These are phyloP conservation scores for Nysson spinosus DNA, from an alignment of 2,888 invertebrate species.

Conservation along the genomic window DNA sequence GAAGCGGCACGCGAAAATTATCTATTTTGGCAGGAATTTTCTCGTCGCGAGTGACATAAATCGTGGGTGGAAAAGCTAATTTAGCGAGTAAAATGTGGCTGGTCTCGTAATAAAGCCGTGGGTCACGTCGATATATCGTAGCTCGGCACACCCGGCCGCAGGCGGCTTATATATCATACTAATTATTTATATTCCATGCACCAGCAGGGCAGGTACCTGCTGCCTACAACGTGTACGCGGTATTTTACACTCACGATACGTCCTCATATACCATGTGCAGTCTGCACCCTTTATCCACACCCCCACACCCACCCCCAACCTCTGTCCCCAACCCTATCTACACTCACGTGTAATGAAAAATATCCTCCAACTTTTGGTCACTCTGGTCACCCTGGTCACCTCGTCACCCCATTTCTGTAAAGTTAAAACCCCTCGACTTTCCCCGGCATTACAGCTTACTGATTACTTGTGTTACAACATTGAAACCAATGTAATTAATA, in stretches of 20 bases:
- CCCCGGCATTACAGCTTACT: no score
- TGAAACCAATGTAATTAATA: background rate
- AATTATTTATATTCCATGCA: conserved; percentile 73
- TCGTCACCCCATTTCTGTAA: conserved; percentile 9
- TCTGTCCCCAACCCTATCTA: no score
- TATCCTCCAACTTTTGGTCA: conserved; percentile 36
- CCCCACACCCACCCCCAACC: no score
- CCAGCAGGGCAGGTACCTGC: conserved; percentile 50
- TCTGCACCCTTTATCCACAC: conserved; percentile 25
- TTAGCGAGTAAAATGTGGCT: conserved; percentile 68
- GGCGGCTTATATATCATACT: conserved; percentile 67
- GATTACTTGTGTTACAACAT: no score
- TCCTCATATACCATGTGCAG: conserved; percentile 37
- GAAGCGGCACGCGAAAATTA: conserved; percentile 41
- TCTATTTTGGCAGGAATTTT: conserved; percentile 60
- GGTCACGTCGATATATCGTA: conserved; percentile 66
- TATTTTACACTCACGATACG: conserved; percentile 61
- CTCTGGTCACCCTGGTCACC: conserved; percentile 15
- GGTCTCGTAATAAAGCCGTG: conserved; percentile 69
- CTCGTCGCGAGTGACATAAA: conserved; percentile 64
- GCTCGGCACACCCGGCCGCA: conserved; percentile 52
- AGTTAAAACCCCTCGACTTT: background rate
- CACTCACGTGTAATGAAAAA: conserved; percentile 26
- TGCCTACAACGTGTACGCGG: conserved; percentile 52
- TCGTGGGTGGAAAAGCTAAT: conserved; percentile 66